Percentiles rank a stretch among this genome's conserved stretches.
phyloP scores from a whole-genome alignment of 2,113 vertebrate species.

The Ceyx margarethae region DNA sequence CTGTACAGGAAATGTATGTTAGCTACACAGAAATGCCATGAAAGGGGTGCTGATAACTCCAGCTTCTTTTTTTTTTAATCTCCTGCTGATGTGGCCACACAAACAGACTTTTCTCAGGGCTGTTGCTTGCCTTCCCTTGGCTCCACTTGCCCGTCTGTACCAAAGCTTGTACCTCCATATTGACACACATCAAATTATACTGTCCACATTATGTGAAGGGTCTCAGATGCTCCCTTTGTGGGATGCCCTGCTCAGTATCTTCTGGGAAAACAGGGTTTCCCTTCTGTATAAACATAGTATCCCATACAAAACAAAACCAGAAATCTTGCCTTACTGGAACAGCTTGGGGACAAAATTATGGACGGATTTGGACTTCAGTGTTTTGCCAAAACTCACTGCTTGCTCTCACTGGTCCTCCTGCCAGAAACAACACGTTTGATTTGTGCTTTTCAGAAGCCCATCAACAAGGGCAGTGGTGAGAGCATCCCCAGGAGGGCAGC shows the following conservation, averaged over 20 bases:
- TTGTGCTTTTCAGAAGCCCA: background rate
- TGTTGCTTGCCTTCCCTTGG: background rate
- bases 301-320: background rate
- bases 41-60: conserved; percentile 8
- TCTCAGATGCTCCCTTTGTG: background rate
- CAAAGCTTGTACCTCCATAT: rapidly evolving
- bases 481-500: background rate
- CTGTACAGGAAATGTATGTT: conserved; percentile 26
- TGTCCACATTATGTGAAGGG: background rate
- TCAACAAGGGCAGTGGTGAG: background rate
- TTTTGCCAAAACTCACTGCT: background rate
- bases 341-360: background rate
- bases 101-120: background rate
- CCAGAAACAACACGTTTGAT: background rate
- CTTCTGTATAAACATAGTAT: background rate
- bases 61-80: background rate
- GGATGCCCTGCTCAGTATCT: background rate
- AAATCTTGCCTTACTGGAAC: background rate
- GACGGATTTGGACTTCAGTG: background rate
- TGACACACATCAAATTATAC: background rate
- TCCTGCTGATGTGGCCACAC: background rate
- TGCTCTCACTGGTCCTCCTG: background rate
- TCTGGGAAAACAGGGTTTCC: background rate
- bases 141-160: rapidly evolving
- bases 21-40: conserved; percentile 4